These are phyloP conservation scores for Sebastes vulpes DNA, from an alignment of 2,797 vertebrate species.

Conservation along the genomic window DNA sequence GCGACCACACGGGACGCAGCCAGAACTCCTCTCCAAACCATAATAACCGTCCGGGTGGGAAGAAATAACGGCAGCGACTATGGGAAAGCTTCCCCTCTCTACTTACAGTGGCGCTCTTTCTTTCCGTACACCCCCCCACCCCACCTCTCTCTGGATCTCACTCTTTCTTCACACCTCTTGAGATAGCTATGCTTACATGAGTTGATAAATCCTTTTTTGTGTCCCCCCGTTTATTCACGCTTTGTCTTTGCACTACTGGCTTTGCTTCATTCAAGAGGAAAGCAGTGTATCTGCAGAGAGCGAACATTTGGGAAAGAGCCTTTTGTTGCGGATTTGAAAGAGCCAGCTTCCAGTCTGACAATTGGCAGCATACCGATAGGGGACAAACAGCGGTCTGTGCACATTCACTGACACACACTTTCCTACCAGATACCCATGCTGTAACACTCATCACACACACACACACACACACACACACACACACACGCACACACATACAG, in stretches of 20 bases:
- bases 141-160: conserved; percentile 37
- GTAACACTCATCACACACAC: conserved; percentile 36
- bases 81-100: conserved; percentile 61
- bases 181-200: conserved; percentile 75
- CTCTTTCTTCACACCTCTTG: conserved; percentile 72
- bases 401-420: conserved; percentile 49
- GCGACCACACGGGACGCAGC: conserved; percentile 67
- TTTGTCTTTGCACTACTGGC: conserved; percentile 77
- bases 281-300: conserved; percentile 57
- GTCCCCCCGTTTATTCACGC: conserved; percentile 70
- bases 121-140: conserved; percentile 11
- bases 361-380: conserved; percentile 70
- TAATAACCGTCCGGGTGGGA: conserved; percentile 62
- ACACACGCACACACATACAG: neutral
- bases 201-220: conserved; percentile 82
- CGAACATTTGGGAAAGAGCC: conserved; percentile 64
- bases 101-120: conserved; percentile 57
- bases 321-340: conserved; percentile 82
- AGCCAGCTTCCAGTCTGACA: conserved; percentile 74
- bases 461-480: conserved; percentile 9
- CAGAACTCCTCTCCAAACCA: conserved; percentile 66
- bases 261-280: conserved; percentile 74
- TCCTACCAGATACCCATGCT: conserved; percentile 44
- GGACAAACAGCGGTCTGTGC: conserved; percentile 59
- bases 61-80: conserved; percentile 51